Conservation (phyloP, 2,113 vertebrate genomes). For the Setophaga petechia region DNA sequence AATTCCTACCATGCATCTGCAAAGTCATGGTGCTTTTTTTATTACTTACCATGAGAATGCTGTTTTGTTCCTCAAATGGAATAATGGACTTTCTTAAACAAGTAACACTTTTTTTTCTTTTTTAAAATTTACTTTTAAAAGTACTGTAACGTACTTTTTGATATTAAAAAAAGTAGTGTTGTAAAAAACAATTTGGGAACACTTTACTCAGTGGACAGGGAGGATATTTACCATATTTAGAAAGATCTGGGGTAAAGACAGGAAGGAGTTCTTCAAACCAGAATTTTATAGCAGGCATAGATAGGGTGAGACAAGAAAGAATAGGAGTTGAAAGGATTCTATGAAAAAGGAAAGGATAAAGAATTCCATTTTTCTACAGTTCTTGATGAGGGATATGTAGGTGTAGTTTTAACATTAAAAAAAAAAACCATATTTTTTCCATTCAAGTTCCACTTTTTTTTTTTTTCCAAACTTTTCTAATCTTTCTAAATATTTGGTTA, state of each 20-base stretch:
- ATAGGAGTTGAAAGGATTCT: neutral
- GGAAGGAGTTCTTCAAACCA: neutral
- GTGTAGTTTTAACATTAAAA: fast-evolving
- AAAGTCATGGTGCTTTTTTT: neutral
- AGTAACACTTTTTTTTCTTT: neutral
- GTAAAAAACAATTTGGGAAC: neutral
- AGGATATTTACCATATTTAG: neutral
- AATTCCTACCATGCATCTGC: neutral
- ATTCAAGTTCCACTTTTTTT: neutral
- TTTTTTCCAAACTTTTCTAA: neutral
- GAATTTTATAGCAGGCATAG: neutral
- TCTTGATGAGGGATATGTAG: neutral
- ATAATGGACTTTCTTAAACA: neutral
- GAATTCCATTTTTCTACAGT: neutral
- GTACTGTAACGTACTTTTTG: neutral
- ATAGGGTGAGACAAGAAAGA: neutral
- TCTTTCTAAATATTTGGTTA: neutral
- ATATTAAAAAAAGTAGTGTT: neutral
- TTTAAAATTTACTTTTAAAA: neutral
- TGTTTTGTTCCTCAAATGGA: neutral
- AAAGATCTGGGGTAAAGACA: neutral
- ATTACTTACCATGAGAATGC: neutral
- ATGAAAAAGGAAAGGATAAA: neutral
- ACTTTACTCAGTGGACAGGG: neutral
- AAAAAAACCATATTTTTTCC: neutral